Evolutionary conservation across 2,113 vertebrate genomes (phyloP), one percentile per base, ranked within the genome.

Genomic region (Alethe diademata): DNA sequence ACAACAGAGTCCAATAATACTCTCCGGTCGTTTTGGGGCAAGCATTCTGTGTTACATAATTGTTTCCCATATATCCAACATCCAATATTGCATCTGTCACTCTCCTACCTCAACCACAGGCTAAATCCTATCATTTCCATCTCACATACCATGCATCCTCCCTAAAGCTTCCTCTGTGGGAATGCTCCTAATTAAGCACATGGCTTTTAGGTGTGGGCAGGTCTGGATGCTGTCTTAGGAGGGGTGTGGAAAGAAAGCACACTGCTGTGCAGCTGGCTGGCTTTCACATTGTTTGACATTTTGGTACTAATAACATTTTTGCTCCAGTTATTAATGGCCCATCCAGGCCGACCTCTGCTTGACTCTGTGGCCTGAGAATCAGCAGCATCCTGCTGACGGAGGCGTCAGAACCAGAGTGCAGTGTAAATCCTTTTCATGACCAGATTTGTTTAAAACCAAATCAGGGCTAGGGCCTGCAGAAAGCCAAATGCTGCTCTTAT

Each of bases 1-100:
- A 96, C 94, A 97, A 96, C 95, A 96, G 94, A 97, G 95, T 81
- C 87, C 96, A 91, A 33, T 76, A 93, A 93, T 70, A 91, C 94
- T 85, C 86, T 93, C 86, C 93, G 82, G 91, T 78, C 95, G 85
- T 86, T 93, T 78, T 57, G 90, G 93, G 90, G 81, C 85, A 93
- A 92, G 92, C 57, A 36, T 80, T 92, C 74, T 50, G 29, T 53
- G 26, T 79, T 56, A 4, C 50, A 25, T 42, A 75, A 57, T 36
- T 8, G 18, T 83, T 90, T 65, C 86, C 43, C 78, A 28, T 19
- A 20, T 69, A 89, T 35, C 53, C 19, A 18, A 65, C 79, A 94
- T 56, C 72, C 56, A 38, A 15, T 36, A 76, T 74, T 84, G 61
- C 79, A 79, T 62, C 85, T 84, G 72, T 72, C 91, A 70, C 74